Evolutionary conservation across 2,797 vertebrate species (phyloP).

Genomic region (Hyperoplus immaculatus): DNA sequence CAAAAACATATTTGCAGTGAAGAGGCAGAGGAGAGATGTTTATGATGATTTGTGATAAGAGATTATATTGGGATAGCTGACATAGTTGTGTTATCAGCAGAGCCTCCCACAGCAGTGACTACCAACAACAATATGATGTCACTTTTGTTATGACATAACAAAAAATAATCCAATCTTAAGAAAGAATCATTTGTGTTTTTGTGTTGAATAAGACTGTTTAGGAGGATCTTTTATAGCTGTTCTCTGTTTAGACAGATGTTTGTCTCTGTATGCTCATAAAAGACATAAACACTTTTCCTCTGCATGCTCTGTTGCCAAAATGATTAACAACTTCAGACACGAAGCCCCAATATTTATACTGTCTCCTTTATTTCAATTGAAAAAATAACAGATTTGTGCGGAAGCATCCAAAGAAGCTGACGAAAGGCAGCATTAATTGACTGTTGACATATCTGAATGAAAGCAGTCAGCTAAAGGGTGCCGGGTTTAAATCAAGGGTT

Average conservation of each 20-base stretch:
- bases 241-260: conserved; percentile 26
- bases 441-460: conserved; percentile 83
- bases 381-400: conserved; percentile 75
- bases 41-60: conserved; percentile 19
- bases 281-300: conserved; percentile 30
- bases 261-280: conserved; percentile 38
- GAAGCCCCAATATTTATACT: conserved; percentile 79
- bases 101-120: conserved; percentile 30
- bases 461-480: conserved; percentile 77
- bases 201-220: not conserved
- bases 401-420: conserved; percentile 75
- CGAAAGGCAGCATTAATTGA: conserved; percentile 84
- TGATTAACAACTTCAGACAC: conserved; percentile 76
- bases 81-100: conserved; percentile 40
- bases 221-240: conserved; percentile 4
- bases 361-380: conserved; percentile 74
- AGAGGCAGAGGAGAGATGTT: not conserved
- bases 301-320: conserved; percentile 63
- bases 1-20: too few species aligned
- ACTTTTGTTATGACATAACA: not conserved
- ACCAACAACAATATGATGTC: conserved; percentile 27
- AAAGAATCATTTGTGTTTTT: conserved; percentile 30
- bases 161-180: conserved; percentile 26
- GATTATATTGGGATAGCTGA: conserved; percentile 42
- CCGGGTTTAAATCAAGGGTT: conserved; percentile 83